Evolutionary conservation across 2,888 invertebrate genomes (phyloP), one percentile per base, ranked within the genome.

Genomic region (Drosophila histrio): DNA sequence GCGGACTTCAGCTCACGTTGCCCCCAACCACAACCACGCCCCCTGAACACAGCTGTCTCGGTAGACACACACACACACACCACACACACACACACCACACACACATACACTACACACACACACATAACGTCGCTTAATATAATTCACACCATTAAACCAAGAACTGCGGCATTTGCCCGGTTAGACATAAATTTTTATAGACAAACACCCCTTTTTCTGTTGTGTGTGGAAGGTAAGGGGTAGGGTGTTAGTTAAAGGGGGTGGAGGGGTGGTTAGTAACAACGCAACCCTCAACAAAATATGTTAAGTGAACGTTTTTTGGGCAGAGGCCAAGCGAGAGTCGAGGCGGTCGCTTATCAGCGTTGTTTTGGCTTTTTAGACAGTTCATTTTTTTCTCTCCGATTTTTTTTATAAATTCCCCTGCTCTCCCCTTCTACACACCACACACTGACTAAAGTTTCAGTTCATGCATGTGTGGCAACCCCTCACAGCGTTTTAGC

Each of bases 71-170:
- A 54, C 59, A 47, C 38, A 46, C 3, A 41, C 11, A 24, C 28
- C 38, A 30, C 46, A 39, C 44, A 46, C 21, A 28, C 26, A 32
- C 52, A 17, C 46, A 19, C 67, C 39, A 39, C 47, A 44, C 44
- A 44, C 17, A 39, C 28, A 26, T 39, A 15, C 39, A 21, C 58
- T n/a, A 39, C 49, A 49, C 34, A 32, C 24, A 36, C 56, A 56
- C 3, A 28, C 17, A 44, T 43, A 61, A 57, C 64, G 64, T 67
- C 79, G 83, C 79, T 73, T 83, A 81, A 87, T 82, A 82, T 82
- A 82, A 84, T 84, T 88, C 89, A 88, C 84, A 88, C 84, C 84
- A 84, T 84, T 88, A 88, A 88, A 87, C 84, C 85, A 66, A 87
- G 76, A 76, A 76, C 87, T 87, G 85, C 63, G 81, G 81, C 76